These are phyloP conservation scores for Actinopyga echinites DNA, from an alignment of 53 echinoderm and acorn worm species.

Conservation along the genomic window DNA sequence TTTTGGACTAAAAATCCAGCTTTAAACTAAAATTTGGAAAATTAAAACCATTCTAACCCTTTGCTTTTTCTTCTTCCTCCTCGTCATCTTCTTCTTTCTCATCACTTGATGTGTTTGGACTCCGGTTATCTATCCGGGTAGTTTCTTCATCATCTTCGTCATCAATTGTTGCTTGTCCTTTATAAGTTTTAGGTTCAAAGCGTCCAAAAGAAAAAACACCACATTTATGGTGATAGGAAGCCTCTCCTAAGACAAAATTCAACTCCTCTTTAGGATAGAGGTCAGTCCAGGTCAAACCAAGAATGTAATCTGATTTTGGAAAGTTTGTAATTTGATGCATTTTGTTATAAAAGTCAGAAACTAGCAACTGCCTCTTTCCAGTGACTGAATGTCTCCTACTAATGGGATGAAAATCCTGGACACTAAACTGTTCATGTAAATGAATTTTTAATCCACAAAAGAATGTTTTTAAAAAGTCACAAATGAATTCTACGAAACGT, in stretches of 20 bases:
- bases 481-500: conserved; percentile 30
- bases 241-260: conserved; percentile 95
- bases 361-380: conserved; percentile 72
- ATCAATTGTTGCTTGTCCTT: neutral
- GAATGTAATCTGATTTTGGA: conserved; percentile 62
- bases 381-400: conserved; percentile 68
- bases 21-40: too few relatives aligned
- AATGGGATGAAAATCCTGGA: conserved; percentile 42
- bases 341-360: conserved; percentile 70
- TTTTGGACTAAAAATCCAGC: too few relatives aligned
- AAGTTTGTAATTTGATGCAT: conserved; percentile 58
- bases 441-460: conserved; percentile 69
- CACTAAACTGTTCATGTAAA: conserved; percentile 51
- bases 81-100: too few relatives aligned
- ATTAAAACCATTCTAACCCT: too few relatives aligned
- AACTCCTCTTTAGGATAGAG: conserved; percentile 84
- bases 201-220: conserved; percentile 89
- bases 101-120: too few relatives aligned
- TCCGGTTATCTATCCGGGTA: too few relatives aligned
- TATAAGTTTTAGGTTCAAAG: conserved; percentile 71
- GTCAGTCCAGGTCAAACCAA: conserved; percentile 92
- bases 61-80: too few relatives aligned
- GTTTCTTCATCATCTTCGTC: neutral
- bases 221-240: conserved; percentile 61
- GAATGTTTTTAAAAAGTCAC: conserved; percentile 44